phyloP scores from a whole-genome alignment of 2,888 invertebrate species.

The Acanthacorydalis orientalis region DNA sequence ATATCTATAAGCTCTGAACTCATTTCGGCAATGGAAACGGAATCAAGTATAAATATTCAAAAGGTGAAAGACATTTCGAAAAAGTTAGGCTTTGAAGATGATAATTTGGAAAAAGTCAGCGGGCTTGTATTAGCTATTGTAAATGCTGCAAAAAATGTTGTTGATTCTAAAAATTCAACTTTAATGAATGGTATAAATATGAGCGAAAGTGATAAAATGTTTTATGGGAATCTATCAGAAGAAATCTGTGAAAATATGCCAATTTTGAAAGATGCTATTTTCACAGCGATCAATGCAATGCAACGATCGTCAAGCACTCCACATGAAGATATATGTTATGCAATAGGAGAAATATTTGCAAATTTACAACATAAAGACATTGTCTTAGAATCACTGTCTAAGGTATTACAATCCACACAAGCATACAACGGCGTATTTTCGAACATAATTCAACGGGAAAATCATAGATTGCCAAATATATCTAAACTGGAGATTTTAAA shows the following conservation, averaged over 20 bases:
- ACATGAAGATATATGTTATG: conserved; percentile 19
- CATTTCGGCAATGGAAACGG: not conserved
- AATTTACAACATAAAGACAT: conserved; percentile 19
- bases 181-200: too few species aligned
- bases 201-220: not conserved
- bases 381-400: conserved; percentile 19
- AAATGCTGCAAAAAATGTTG: not conserved
- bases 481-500: too few species aligned
- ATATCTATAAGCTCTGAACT: not conserved
- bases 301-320: conserved; percentile 25
- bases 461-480: conserved; percentile 10
- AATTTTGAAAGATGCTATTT: conserved; percentile 23
- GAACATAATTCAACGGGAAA: conserved; percentile 25
- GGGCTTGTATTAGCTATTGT: not conserved
- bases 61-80: conserved; percentile 8
- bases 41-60: conserved; percentile 14
- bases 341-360: conserved; percentile 20
- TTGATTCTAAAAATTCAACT: not conserved
- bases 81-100: conserved; percentile 8
- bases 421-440: conserved; percentile 22
- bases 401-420: conserved; percentile 20
- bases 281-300: conserved; percentile 24
- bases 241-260: not conserved
- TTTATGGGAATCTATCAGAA: not conserved
- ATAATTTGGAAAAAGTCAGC: conserved; percentile 8